phyloP scores from a whole-genome alignment of 2,113 vertebrate genomes.

The Parotia lawesii region DNA sequence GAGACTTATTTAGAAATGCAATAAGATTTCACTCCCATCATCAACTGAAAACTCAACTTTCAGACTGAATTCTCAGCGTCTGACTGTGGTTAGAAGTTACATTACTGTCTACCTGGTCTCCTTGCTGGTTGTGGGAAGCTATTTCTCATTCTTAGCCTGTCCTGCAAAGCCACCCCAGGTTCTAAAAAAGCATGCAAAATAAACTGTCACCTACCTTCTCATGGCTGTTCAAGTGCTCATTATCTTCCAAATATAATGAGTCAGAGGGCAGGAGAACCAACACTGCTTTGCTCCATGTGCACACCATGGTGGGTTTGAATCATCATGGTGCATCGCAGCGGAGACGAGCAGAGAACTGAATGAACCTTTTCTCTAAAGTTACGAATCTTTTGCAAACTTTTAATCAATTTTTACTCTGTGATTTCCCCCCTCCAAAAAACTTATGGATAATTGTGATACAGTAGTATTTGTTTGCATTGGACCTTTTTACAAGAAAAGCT shows the following conservation, averaged over 20 bases:
- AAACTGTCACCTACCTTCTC: neutral
- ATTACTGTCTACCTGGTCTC: neutral
- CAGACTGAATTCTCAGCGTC: neutral
- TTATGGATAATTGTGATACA: constrained; percentile 45
- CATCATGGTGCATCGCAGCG: neutral
- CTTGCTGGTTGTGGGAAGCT: neutral
- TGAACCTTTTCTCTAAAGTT: neutral
- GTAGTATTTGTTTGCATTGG: neutral
- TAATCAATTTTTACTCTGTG: constrained; percentile 5
- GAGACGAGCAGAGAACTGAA: neutral
- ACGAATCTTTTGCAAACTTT: neutral
- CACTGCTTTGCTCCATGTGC: neutral
- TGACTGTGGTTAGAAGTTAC: neutral
- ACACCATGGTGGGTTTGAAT: neutral
- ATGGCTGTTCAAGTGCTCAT: neutral
- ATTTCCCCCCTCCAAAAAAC: neutral
- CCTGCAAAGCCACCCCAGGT: neutral
- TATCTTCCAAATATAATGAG: neutral
- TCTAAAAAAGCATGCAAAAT: neutral
- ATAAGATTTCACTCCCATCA: neutral
- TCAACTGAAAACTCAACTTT: neutral
- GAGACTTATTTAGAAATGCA: neutral
- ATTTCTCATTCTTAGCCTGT: neutral
- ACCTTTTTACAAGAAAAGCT: constrained; percentile 68
- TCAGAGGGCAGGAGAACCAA: neutral